Evolutionary conservation across 35 echinoderm and acorn worm species (phyloP).

Genomic region (Eucidaris tribuloides): DNA sequence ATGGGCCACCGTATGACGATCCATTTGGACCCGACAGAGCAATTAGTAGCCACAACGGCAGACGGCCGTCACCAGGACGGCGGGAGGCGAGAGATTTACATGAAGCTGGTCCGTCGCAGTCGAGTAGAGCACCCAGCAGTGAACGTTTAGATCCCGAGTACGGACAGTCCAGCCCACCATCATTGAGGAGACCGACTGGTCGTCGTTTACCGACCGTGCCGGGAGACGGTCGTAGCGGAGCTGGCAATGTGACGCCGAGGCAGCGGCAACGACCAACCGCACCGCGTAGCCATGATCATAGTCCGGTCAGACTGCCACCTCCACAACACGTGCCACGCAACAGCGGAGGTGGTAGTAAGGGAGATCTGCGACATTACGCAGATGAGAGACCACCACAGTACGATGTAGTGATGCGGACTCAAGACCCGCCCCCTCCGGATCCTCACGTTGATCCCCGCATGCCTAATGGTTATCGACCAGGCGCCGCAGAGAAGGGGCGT

Average conservation of each 20-base stretch:
- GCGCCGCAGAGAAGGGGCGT: constrained; percentile 71
- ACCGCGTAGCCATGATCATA: constrained; percentile 63
- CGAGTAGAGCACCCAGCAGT: constrained; percentile 40
- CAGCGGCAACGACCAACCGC: constrained; percentile 59
- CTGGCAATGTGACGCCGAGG: constrained; percentile 46
- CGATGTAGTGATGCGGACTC: constrained; percentile 81
- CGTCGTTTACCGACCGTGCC: constrained; percentile 77
- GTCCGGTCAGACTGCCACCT: constrained; percentile 54
- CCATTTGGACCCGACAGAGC: constrained; percentile 30
- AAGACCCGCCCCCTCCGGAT: constrained; percentile 40
- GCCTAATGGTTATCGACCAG: constrained; percentile 86
- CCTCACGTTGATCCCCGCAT: constrained; percentile 70
- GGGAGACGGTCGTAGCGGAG: constrained; percentile 38
- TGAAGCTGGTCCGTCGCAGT: constrained; percentile 34
- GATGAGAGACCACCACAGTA: constrained; percentile 90
- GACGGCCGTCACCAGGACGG: constrained; percentile 58
- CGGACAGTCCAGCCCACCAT: constrained; percentile 53
- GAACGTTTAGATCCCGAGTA: constrained; percentile 47
- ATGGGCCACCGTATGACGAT: constrained; percentile 38
- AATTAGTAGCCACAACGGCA: not conserved
- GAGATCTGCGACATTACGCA: constrained; percentile 4
- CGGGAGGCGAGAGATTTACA: constrained; percentile 52
- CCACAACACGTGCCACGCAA: constrained; percentile 21
- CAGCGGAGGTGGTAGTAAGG: constrained; percentile 18
- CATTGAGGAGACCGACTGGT: constrained; percentile 57